These are phyloP conservation scores for Forbesichthys agassizii DNA, from an alignment of 2,113 vertebrate species.

Conservation along the genomic window DNA sequence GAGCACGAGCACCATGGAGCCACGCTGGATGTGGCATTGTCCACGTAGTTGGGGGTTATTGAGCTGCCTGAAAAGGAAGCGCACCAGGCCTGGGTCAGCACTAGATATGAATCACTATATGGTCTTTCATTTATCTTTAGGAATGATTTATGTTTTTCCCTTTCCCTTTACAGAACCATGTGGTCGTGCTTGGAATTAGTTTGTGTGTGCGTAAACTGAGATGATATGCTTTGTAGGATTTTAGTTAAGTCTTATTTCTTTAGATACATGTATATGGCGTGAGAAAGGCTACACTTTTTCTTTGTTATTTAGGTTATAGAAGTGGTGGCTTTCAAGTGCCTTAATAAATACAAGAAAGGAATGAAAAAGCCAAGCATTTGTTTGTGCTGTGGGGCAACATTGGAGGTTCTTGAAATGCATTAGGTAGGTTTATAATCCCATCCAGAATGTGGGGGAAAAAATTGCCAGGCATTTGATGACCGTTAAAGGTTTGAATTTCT, in stretches of 20 bases:
- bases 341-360: constrained; percentile 60
- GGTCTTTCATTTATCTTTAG: constrained; percentile 9
- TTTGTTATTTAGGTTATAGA: constrained; percentile 28
- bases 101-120: constrained; percentile 55
- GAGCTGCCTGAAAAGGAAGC: constrained; percentile 80
- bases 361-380: constrained; percentile 58
- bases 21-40: constrained; percentile 83
- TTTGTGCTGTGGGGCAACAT: constrained; percentile 56
- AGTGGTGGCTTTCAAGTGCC: constrained; percentile 46
- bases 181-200: background rate
- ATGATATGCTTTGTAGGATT: background rate
- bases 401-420: constrained; percentile 59
- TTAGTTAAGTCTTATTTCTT: background rate
- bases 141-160: no score
- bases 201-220: background rate
- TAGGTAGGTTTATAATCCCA: constrained; percentile 30
- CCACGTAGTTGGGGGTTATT: constrained; percentile 93
- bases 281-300: constrained; percentile 4
- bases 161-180: background rate
- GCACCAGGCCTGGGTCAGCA: constrained; percentile 34
- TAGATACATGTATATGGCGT: background rate
- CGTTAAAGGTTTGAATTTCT: constrained; percentile 26
- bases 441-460: constrained; percentile 28
- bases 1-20: constrained; percentile 91
- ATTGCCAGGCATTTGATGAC: constrained; percentile 27